Evolutionary conservation across 2,113 vertebrate genomes (phyloP).

Genomic region (Setophaga kirtlandii): DNA sequence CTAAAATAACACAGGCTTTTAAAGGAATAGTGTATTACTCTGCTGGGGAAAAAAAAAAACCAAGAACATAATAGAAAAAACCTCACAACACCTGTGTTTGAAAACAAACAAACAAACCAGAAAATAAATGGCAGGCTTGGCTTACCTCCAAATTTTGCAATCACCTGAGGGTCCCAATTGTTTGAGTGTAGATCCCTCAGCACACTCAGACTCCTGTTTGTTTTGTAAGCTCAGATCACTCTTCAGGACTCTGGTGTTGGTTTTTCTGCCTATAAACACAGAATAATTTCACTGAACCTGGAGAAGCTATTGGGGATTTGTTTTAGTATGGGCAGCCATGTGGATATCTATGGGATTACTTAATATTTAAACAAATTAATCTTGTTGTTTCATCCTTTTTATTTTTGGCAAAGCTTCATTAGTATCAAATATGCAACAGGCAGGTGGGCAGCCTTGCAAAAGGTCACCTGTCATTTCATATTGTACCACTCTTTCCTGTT

Average conservation of each 20-base stretch:
- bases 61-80: neutral
- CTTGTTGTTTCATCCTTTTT: neutral
- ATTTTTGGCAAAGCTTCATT: constrained; percentile 5
- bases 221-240: constrained; percentile 18
- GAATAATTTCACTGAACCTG: neutral
- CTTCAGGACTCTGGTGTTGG: neutral
- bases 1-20: constrained; percentile 51
- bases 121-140: neutral
- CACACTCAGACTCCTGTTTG: neutral
- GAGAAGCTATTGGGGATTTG: neutral
- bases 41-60: accelerated
- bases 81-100: neutral
- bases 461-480: constrained; percentile 36
- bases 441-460: neutral
- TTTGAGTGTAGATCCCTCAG: neutral
- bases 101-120: constrained; percentile 13
- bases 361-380: neutral
- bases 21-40: constrained; percentile 11
- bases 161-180: neutral
- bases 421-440: constrained; percentile 6
- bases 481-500: neutral
- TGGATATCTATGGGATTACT: neutral
- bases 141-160: neutral
- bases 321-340: neutral
- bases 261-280: neutral